Conservation (phyloP, 2,888 invertebrate species). For the Lycocerus yunnanus region DNA sequence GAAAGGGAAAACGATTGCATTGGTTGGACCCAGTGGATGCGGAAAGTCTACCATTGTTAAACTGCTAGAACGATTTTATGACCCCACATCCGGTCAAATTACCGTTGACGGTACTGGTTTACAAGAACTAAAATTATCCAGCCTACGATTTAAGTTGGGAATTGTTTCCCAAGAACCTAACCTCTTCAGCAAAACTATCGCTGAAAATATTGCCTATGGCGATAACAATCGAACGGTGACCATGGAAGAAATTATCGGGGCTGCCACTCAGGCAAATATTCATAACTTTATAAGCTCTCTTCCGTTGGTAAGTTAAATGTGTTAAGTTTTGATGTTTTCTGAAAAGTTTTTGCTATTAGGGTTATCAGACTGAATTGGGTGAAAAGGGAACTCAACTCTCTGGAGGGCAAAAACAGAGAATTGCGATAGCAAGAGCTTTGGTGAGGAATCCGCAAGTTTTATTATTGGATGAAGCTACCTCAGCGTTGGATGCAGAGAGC, state of each 20-base stretch:
- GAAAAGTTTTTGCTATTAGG: conserved; percentile 56
- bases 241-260: conserved; percentile 75
- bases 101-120: conserved; percentile 44
- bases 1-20: conserved; percentile 72
- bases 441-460: conserved; percentile 78
- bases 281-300: conserved; percentile 80
- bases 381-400: conserved; percentile 78
- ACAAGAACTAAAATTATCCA: conserved; percentile 41
- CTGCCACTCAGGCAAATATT: conserved; percentile 84
- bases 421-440: conserved; percentile 86
- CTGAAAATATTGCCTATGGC: conserved; percentile 92
- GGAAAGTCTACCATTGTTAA: conserved; percentile 90
- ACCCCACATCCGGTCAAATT: conserved; percentile 69
- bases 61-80: conserved; percentile 83
- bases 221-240: conserved; percentile 70
- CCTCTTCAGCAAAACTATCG: conserved; percentile 85
- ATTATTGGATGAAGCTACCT: conserved; percentile 84
- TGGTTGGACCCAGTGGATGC: conserved; percentile 85
- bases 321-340: not conserved
- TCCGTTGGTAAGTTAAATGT: conserved; percentile 65
- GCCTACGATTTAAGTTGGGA: conserved; percentile 75
- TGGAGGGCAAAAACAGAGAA: conserved; percentile 88
- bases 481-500: conserved; percentile 83
- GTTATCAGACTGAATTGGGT: conserved; percentile 80
- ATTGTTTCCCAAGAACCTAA: conserved; percentile 92